Conservation (phyloP, 2,888 invertebrate species). For the Antheraea yamamai region DNA sequence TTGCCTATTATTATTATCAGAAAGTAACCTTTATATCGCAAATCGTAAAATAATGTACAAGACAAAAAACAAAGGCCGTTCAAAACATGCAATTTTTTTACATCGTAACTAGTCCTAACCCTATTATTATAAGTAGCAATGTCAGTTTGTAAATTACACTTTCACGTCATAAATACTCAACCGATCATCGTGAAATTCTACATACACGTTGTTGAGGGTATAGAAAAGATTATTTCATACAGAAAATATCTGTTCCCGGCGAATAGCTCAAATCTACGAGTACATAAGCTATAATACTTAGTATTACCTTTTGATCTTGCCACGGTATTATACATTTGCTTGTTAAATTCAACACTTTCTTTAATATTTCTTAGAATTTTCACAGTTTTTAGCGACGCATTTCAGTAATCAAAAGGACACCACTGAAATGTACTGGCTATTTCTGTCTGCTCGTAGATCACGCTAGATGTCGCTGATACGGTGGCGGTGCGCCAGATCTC, state of each 20-base stretch:
- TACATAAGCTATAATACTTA: too few species aligned
- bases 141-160: too few species aligned
- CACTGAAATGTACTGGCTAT: constrained; percentile 41
- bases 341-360: not conserved
- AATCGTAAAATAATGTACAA: not conserved
- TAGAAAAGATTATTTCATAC: too few species aligned
- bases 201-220: too few species aligned
- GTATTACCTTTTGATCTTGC: not conserved
- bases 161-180: too few species aligned
- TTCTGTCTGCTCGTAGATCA: constrained; percentile 68
- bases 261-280: too few species aligned
- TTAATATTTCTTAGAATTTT: not conserved
- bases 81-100: too few species aligned
- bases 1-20: not conserved
- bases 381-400: constrained; percentile 21
- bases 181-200: too few species aligned
- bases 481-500: constrained; percentile 74
- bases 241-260: too few species aligned
- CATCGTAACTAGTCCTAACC: too few species aligned
- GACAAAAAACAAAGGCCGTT: too few species aligned
- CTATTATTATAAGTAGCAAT: too few species aligned
- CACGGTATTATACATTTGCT: not conserved
- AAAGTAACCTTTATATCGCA: not conserved
- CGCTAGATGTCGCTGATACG: constrained; percentile 73
- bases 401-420: constrained; percentile 15